phyloP scores from a whole-genome alignment of 2,888 invertebrate species.

The Xestia rhomboidea region DNA sequence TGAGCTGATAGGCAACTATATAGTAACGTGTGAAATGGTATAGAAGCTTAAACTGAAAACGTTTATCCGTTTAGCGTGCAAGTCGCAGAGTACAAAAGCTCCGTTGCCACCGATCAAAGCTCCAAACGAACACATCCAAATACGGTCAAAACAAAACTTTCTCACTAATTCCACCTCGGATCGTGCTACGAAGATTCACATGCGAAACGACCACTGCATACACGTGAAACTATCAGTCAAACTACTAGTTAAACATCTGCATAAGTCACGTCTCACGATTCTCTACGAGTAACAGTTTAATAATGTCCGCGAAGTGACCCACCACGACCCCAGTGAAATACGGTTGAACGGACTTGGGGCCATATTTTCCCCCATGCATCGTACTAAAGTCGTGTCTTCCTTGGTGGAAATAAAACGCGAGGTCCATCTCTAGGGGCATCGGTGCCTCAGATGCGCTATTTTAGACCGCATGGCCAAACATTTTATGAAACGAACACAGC shows the following conservation, averaged over 20 bases:
- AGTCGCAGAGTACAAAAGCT: constrained; percentile 18
- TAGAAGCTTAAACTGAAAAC: constrained; percentile 1
- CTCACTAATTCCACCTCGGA: constrained; percentile 84
- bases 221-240: constrained; percentile 89
- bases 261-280: constrained; percentile 90
- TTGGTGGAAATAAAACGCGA: constrained; percentile 90
- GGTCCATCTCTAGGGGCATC: constrained; percentile 90
- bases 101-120: constrained; percentile 23
- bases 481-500: constrained; percentile 53
- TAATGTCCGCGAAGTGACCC: constrained; percentile 89
- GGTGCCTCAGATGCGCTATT: constrained; percentile 89
- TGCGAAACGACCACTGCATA: constrained; percentile 87
- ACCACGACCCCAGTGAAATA: constrained; percentile 87
- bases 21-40: not conserved
- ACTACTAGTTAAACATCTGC: constrained; percentile 89
- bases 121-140: constrained; percentile 66
- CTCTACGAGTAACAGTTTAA: constrained; percentile 89
- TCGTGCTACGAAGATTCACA: constrained; percentile 88
- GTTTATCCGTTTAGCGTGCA: constrained; percentile 7
- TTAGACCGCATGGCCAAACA: constrained; percentile 70
- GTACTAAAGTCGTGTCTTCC: constrained; percentile 90
- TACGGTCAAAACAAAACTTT: constrained; percentile 79
- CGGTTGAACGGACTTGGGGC: constrained; percentile 88
- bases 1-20: not conserved
- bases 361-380: constrained; percentile 90